These are phyloP conservation scores for Macrophya annulata DNA, from an alignment of 2,888 invertebrate genomes.

Conservation along the genomic window DNA sequence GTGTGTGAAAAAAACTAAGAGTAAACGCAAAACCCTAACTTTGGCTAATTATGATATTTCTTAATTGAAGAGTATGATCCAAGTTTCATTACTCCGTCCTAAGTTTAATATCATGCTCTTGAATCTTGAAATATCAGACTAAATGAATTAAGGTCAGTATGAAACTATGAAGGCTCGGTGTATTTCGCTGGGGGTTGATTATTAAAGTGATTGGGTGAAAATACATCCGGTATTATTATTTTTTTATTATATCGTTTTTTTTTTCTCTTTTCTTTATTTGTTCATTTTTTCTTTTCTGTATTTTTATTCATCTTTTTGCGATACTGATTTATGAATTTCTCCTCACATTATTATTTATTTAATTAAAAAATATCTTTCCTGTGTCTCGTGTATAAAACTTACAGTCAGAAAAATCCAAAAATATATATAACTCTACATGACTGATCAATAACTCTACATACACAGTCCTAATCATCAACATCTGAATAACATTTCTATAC, in stretches of 20 bases:
- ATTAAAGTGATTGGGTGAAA: conserved; percentile 39
- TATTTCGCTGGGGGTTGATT: conserved; percentile 43
- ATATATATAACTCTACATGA: neutral
- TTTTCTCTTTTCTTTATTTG: neutral
- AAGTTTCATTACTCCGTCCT: conserved; percentile 51
- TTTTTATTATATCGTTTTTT: neutral
- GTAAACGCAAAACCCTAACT: conserved; percentile 74
- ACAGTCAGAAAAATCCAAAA: neutral
- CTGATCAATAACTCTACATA: neutral
- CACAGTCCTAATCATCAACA: neutral
- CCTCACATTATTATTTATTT: conserved; percentile 25
- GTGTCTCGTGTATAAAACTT: conserved; percentile 46
- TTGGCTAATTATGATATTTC: conserved; percentile 75
- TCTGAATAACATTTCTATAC: conserved; percentile 17
- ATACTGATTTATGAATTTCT: conserved; percentile 25
- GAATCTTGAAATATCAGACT: conserved; percentile 65
- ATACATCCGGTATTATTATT: conserved; percentile 51
- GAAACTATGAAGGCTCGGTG: conserved; percentile 58
- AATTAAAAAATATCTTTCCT: conserved; percentile 37
- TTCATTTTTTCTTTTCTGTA: neutral
- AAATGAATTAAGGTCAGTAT: conserved; percentile 61
- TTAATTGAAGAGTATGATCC: conserved; percentile 65
- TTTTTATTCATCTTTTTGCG: neutral
- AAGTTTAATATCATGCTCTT: conserved; percentile 63
- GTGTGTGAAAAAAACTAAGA: conserved; percentile 66